A percentile compares a stretch with the other conserved stretches of the same genome.
Evolutionary conservation across 2,113 vertebrate species (phyloP).

Genomic region (Mesitornis unicolor): DNA sequence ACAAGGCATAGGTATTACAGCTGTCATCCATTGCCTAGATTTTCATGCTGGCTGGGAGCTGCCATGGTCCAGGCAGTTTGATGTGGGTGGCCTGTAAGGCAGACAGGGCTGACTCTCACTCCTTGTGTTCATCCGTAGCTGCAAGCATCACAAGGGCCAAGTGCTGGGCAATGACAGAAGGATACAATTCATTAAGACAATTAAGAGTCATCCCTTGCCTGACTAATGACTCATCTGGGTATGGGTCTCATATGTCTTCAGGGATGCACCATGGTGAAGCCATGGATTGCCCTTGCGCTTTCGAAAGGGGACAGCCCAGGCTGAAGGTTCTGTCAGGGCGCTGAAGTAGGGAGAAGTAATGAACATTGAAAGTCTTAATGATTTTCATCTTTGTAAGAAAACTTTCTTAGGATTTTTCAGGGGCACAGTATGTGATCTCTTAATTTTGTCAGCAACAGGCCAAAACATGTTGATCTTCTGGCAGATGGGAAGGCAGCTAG

Average conservation of each 20-base stretch:
- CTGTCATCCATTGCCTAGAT: not conserved
- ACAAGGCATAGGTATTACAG: accelerated
- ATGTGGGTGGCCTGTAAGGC: accelerated
- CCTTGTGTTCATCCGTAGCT: not conserved
- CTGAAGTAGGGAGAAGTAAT: accelerated
- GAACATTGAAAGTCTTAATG: not conserved
- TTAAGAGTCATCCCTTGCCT: not conserved
- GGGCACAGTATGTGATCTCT: accelerated
- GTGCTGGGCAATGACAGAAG: not conserved
- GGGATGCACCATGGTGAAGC: not conserved
- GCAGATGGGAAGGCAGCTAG: not conserved
- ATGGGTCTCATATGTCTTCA: not conserved
- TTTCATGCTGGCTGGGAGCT: not conserved
- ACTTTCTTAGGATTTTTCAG: not conserved
- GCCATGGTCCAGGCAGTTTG: accelerated
- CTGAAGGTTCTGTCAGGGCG: not conserved
- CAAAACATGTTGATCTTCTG: not conserved
- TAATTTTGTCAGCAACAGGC: not conserved
- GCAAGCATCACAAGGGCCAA: not conserved
- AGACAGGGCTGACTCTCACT: not conserved
- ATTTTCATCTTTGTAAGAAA: not conserved
- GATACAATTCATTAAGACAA: not conserved
- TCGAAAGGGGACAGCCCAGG: not conserved
- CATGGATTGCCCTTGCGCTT: not conserved
- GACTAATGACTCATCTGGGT: not conserved